Evolutionary conservation across 2,888 invertebrate genomes (phyloP), one percentile per base, ranked within the genome.

Genomic region (Lithophane leautieri): DNA sequence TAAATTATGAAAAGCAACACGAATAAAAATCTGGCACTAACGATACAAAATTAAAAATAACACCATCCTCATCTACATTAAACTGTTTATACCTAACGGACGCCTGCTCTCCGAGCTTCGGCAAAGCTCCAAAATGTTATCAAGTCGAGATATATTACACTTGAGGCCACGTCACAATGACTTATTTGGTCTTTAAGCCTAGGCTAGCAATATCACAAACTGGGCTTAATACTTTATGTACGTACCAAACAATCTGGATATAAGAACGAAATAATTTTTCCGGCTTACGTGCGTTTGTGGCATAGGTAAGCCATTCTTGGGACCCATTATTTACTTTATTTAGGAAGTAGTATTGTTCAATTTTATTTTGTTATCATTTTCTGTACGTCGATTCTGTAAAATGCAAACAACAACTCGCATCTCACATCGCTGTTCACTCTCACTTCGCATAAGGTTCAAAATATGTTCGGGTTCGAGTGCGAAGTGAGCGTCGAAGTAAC

Each of bases 51-150:
- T 52, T 14, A 28, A 63, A 28, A 56, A 60, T 60, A 73, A 40
- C 28, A 72, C 6, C 2, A 63, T 4, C 22, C 19, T 70, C 56
- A 66, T 58, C 42, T 58, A 61, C 12, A 47, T 44, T 66, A 66
- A 67, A 56, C 69, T 69, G 56, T 71, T 82, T 9, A 25, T 25
- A 69, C 28, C 22, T 58, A 40, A 25, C 68, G 56, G 44, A 72
- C 2, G 47, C 40, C 61, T 66, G 42, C 56, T 69, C 34, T 66
- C 12, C 19, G 25, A 28, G 22, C 60, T 78, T 82, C 75, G 82
- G 82, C 82, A 82, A 58, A 62, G 69, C 62, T 79, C 79, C 82
- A 82, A 75, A 78, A 73, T 70, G 58, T 79, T 82, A 79, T 79
- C 75, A 72, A 63, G 54, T 47, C 34, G 3, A 62, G 34, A 82